Conservation (phyloP, 2,797 vertebrate genomes). For the Sebastes matsubarae region DNA sequence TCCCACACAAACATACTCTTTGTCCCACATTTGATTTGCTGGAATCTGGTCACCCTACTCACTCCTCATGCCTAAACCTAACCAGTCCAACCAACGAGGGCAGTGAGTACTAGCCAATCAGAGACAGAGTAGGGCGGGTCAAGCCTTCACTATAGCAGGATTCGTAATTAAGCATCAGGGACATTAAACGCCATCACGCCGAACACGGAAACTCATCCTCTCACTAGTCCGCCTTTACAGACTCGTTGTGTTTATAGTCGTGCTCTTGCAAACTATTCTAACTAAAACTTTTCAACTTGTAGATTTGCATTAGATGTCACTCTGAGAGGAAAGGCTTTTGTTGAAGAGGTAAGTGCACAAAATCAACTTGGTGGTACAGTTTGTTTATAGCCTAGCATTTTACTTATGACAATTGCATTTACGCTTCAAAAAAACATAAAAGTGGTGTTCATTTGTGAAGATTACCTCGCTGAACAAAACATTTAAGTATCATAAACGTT, state of each 20-base stretch:
- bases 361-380: neutral
- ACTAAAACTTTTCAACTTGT: neutral
- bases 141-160: fast-evolving
- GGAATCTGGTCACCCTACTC: fast-evolving
- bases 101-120: no score
- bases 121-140: no score
- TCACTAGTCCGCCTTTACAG: neutral
- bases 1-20: no score
- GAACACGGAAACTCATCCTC: neutral
- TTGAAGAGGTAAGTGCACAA: neutral
- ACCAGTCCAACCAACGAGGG: no score
- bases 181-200: neutral
- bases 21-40: fast-evolving
- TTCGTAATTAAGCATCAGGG: neutral
- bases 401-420: neutral
- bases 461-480: neutral
- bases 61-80: no score
- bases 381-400: neutral
- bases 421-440: neutral
- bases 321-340: neutral
- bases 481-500: neutral
- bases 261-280: neutral
- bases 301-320: neutral
- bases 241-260: neutral
- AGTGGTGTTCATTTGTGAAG: neutral